Percentiles rank a stretch among this genome's conserved stretches.
Conservation (phyloP, 2,113 vertebrate genomes). For the Ptychochromis oligacanthus region DNA sequence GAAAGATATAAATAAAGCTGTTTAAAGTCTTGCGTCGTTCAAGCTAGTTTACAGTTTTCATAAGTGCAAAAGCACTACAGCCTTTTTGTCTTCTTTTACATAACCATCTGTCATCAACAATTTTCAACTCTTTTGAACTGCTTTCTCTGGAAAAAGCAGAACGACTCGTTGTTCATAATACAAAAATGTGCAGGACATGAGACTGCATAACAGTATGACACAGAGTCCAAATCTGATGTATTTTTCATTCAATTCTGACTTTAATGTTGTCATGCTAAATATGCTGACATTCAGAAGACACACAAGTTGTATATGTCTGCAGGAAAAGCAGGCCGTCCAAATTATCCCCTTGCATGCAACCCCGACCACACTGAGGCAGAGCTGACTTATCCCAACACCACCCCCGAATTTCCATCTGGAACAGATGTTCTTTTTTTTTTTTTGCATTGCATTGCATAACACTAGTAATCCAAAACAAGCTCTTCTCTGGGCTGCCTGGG, state of each 20-base stretch:
- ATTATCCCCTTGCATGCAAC: slow-evolving; percentile 72
- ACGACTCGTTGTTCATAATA: background rate
- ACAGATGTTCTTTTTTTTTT: slow-evolving; percentile 69
- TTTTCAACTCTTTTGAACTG: slow-evolving; percentile 1
- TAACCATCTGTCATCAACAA: slow-evolving; percentile 17
- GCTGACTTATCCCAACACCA: slow-evolving; percentile 49
- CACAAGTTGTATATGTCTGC: slow-evolving; percentile 54
- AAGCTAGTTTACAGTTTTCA: background rate
- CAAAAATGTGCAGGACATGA: background rate
- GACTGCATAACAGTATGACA: background rate
- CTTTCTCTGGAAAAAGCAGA: background rate
- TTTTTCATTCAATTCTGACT: slow-evolving; percentile 7
- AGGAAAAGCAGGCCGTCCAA: slow-evolving; percentile 55
- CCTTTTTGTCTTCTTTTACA: slow-evolving; percentile 14
- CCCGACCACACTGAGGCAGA: slow-evolving; percentile 60
- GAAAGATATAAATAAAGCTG: background rate
- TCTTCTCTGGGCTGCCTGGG: slow-evolving; percentile 24
- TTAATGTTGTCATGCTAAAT: slow-evolving; percentile 25
- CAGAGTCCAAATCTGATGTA: background rate
- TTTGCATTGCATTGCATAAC: slow-evolving; percentile 71
- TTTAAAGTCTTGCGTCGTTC: background rate
- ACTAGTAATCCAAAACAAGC: slow-evolving; percentile 62
- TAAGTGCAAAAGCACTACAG: background rate
- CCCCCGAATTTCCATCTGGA: slow-evolving; percentile 67
- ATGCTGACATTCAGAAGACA: slow-evolving; percentile 27